Evolutionary conservation across 2,113 vertebrate genomes (phyloP).

Genomic region (Cebidichthys violaceus): DNA sequence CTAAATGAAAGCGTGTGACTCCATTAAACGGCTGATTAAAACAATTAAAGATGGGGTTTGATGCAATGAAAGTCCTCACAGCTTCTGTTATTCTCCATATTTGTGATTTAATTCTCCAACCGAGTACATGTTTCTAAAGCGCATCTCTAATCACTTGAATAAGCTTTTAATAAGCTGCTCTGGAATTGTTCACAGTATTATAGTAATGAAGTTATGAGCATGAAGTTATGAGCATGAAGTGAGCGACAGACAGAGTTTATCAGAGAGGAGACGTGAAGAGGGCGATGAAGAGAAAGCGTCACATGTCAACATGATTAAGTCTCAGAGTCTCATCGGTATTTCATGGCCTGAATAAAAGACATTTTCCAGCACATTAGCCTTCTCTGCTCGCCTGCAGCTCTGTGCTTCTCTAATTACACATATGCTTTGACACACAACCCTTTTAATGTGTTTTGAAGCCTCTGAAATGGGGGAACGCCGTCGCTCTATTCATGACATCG

Average conservation of each 20-base stretch:
- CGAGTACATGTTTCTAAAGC: background rate
- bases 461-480: conserved; percentile 47
- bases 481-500: conserved; percentile 56
- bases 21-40: conserved; percentile 7
- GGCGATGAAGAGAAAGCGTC: conserved; percentile 50
- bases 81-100: background rate
- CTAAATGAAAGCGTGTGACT: background rate
- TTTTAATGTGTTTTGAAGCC: conserved; percentile 64
- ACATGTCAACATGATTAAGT: conserved; percentile 78
- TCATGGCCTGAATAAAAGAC: conserved; percentile 76
- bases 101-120: background rate
- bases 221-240: conserved; percentile 25
- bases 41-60: background rate
- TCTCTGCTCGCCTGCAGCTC: conserved; percentile 75
- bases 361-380: conserved; percentile 83
- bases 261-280: conserved; percentile 3
- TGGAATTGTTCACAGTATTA: conserved; percentile 2
- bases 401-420: conserved; percentile 74
- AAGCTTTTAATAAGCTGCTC: background rate
- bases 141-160: background rate
- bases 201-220: conserved; percentile 45
- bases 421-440: conserved; percentile 75
- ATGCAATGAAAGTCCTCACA: background rate
- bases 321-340: conserved; percentile 79
- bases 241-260: conserved; percentile 38